phyloP scores from a whole-genome alignment of 2,888 invertebrate species.

The Charanyca ferruginea region DNA sequence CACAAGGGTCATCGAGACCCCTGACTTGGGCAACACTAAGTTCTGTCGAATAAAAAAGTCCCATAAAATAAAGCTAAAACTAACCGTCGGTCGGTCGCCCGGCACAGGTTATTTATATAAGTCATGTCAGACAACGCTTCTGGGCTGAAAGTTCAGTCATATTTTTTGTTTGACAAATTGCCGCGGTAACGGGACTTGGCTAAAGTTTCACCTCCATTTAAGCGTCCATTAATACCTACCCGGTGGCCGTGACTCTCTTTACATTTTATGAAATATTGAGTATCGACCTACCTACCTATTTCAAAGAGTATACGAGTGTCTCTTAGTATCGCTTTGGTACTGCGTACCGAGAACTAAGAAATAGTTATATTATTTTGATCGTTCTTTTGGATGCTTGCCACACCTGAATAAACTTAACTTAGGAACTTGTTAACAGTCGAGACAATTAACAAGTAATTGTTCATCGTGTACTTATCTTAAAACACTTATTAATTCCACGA shows the following conservation, averaged over 20 bases:
- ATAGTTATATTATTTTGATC: not conserved
- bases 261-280: conserved; percentile 72
- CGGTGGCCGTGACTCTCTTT: conserved; percentile 77
- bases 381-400: not conserved
- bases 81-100: conserved; percentile 73
- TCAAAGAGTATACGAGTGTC: conserved; percentile 45
- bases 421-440: not conserved
- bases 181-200: conserved; percentile 87
- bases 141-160: conserved; percentile 86
- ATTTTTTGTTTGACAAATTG: conserved; percentile 90
- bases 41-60: conserved; percentile 73
- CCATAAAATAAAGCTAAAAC: conserved; percentile 76
- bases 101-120: conserved; percentile 85
- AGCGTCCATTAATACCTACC: conserved; percentile 84
- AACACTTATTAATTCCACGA: conserved; percentile 17
- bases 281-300: conserved; percentile 57
- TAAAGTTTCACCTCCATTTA: conserved; percentile 89
- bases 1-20: conserved; percentile 53
- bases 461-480: conserved; percentile 9
- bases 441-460: conserved; percentile 14
- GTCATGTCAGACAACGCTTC: conserved; percentile 85
- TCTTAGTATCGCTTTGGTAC: conserved; percentile 2
- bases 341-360: not conserved
- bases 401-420: not conserved
- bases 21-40: conserved; percentile 66